phyloP scores from a whole-genome alignment of 1,140 invertebrate genomes.

The Pinna nobilis region DNA sequence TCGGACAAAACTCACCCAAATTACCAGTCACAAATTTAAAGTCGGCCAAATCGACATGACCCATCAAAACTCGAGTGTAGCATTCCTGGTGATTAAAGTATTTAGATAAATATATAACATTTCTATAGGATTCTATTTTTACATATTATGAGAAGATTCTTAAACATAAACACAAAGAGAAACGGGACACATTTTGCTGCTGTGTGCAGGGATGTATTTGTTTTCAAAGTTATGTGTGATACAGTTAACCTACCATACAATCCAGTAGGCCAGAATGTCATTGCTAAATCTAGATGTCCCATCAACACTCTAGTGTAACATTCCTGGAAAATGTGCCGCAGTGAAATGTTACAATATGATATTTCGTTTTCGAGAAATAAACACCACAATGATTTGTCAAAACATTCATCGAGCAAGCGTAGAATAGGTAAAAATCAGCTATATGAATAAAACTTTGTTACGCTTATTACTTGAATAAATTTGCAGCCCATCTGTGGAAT shows the following conservation, averaged over 20 bases:
- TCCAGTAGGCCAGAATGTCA: conserved; percentile 58
- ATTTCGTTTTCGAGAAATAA: not conserved
- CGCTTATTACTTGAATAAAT: too few species aligned
- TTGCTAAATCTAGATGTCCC: conserved; percentile 89
- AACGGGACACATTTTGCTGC: not conserved
- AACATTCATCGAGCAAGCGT: too few species aligned
- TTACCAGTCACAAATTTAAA: not conserved
- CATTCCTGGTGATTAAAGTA: conserved; percentile 78
- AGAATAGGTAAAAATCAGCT: too few species aligned
- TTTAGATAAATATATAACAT: not conserved
- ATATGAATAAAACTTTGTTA: too few species aligned
- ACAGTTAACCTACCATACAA: conserved; percentile 64
- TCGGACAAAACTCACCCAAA: too few species aligned
- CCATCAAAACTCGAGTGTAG: conserved; percentile 94
- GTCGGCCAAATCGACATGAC: conserved; percentile 86
- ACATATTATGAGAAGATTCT: too few species aligned
- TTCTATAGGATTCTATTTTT: not conserved
- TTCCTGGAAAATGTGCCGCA: conserved; percentile 76
- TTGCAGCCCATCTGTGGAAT: too few species aligned
- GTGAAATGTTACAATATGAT: too few species aligned
- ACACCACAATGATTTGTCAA: too few species aligned
- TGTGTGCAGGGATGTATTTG: not conserved
- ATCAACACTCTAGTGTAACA: conserved; percentile 94
- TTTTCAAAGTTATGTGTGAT: not conserved
- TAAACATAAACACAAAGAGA: too few species aligned